Evolutionary conservation across 2,888 invertebrate genomes (phyloP).

Genomic region (Meiosimyza decipiens): DNA sequence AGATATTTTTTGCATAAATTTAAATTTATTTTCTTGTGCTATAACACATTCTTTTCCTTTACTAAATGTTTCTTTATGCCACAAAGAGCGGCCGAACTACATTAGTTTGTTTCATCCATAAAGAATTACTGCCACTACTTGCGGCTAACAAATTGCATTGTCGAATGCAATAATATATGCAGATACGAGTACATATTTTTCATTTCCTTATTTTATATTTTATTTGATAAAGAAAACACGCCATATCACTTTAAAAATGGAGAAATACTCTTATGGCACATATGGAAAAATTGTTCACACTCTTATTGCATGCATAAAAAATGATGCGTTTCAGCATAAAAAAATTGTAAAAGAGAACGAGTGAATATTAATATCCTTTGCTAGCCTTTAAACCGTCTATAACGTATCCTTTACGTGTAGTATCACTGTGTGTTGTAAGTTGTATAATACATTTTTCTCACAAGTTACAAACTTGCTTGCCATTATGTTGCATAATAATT

Average conservation of each 20-base stretch:
- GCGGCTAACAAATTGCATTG: constrained; percentile 60
- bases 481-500: constrained; percentile 22
- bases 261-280: not conserved
- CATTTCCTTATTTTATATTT: not conserved
- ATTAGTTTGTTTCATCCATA: too few relatives aligned
- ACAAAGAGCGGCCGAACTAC: too few relatives aligned
- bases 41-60: too few relatives aligned
- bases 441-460: not conserved
- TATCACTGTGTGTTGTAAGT: not conserved
- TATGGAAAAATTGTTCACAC: constrained; percentile 16
- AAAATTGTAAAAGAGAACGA: too few relatives aligned
- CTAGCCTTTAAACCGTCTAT: too few relatives aligned
- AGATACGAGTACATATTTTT: constrained; percentile 45
- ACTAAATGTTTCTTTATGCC: too few relatives aligned
- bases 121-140: not conserved
- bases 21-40: too few relatives aligned
- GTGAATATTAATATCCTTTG: too few relatives aligned
- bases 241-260: not conserved
- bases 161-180: constrained; percentile 57
- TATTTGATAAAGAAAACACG: too few relatives aligned
- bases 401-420: not conserved
- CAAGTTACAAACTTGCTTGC: constrained; percentile 4
- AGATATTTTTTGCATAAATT: too few relatives aligned
- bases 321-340: not conserved
- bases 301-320: constrained; percentile 27